These are phyloP conservation scores for Caenorhabditis japonica DNA, from an alignment of 2,888 invertebrate species.

Conservation along the genomic window DNA sequence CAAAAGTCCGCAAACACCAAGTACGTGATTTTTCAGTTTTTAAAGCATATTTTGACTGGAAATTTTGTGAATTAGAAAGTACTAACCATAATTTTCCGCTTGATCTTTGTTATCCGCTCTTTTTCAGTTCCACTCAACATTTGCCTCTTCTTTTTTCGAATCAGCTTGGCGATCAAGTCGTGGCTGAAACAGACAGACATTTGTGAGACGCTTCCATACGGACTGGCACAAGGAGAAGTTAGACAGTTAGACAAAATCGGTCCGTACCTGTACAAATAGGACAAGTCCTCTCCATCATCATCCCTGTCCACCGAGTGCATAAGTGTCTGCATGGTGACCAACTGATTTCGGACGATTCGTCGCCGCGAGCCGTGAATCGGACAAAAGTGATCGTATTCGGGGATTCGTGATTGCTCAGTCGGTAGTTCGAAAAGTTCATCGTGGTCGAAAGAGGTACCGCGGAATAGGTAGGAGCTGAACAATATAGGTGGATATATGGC, in stretches of 20 bases:
- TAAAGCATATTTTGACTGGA: no score
- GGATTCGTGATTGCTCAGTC: constrained; percentile 55
- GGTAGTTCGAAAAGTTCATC: constrained; percentile 48
- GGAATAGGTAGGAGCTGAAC: constrained; percentile 70
- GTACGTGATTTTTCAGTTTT: no score
- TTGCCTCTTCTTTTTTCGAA: constrained; percentile 64
- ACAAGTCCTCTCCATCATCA: constrained; percentile 44
- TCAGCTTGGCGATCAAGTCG: constrained; percentile 69
- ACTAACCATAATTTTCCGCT: constrained; percentile 67
- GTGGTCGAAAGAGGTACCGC: constrained; percentile 58
- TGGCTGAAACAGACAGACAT: constrained; percentile 67
- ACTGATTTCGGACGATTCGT: constrained; percentile 52
- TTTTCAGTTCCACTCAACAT: constrained; percentile 49
- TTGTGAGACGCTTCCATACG: no score
- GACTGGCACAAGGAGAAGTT: no score
- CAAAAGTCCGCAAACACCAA: no score
- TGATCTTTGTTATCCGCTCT: constrained; percentile 61
- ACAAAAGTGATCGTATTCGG: constrained; percentile 75
- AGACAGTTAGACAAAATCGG: no score
- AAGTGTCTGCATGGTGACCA: constrained; percentile 60
- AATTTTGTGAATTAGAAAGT: no score
- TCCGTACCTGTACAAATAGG: constrained; percentile 56
- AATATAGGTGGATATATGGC: no score
- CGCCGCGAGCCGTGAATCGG: constrained; percentile 74
- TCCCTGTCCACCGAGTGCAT: constrained; percentile 66